Evolutionary conservation across 2,113 vertebrate species (phyloP).

Genomic region (Hippocampus barbouri): DNA sequence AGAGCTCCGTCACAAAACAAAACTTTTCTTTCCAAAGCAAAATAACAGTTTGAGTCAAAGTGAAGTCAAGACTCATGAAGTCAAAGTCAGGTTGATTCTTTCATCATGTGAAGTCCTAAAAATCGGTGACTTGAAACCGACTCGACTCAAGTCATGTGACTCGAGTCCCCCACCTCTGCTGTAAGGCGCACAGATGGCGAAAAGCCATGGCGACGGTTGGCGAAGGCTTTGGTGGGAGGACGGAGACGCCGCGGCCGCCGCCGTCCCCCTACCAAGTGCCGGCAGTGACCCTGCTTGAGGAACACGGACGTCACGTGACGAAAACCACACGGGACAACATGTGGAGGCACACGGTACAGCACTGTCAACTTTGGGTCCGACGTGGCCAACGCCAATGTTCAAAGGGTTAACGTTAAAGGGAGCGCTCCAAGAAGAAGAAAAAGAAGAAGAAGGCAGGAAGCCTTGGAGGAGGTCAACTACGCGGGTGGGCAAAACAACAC

Average conservation of each 20-base stretch:
- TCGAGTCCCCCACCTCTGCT: not conserved
- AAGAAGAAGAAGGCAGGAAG: not conserved
- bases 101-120: not conserved
- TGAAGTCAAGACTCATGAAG: not conserved
- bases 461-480: constrained; percentile 4
- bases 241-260: not conserved
- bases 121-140: not conserved
- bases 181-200: constrained; percentile 68
- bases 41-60: not conserved
- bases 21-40: no score
- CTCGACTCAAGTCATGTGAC: not conserved
- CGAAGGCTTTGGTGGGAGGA: constrained; percentile 61
- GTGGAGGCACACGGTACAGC: constrained; percentile 65
- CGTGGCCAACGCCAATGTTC: not conserved
- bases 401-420: constrained; percentile 56
- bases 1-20: no score
- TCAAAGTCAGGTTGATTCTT: no score
- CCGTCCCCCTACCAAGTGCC: constrained; percentile 34
- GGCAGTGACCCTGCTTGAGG: constrained; percentile 32
- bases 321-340: constrained; percentile 6
- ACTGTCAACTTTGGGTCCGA: constrained; percentile 41
- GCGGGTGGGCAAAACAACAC: constrained; percentile 35
- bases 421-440: constrained; percentile 10
- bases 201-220: constrained; percentile 51
- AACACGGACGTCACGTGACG: constrained; percentile 3